Evolutionary conservation across 2,113 vertebrate genomes (phyloP), one percentile per base, ranked within the genome.

Genomic region (Sigmodon hispidus): DNA sequence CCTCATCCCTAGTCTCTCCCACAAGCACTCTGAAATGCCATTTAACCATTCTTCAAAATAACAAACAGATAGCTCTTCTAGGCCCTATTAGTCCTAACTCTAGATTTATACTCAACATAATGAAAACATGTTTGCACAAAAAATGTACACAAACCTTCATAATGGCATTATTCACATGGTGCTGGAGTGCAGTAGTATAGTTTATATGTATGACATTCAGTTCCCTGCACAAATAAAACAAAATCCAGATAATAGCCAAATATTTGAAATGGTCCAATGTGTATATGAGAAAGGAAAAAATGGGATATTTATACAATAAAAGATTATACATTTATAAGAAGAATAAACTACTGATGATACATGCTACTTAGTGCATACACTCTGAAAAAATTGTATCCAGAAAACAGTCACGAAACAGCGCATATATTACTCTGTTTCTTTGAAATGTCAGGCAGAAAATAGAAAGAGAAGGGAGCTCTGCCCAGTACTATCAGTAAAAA

Each of bases 361-460:
- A 67, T 79, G 31, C 69, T 92, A 72, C 61, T 85, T 65, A 83
- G 80, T 63, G 31, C 36, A 79, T 90, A 57, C 92, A 55, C 40
- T 50, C 63, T 84, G 57, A 83, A 89, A 34, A 90, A 55, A 90
- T 81, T 76, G 61, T 77, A 59, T 76, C 22, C 22, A 84, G 45
- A 91, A 91, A 90, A n/a, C 83, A 86, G 21, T 87, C 75, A 89
- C 15, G 48, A 87, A 95, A 61, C 22, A 55, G 77, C 34, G 73
- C 63, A 57, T 85, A 76, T 43, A 87, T 59, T 24, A 69, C 45
- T 95, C 83, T 43, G 80, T 63, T 83, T 96, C 57, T n/a, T 69
- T 75, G 85, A 93, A 92, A 79, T 55, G 4, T 92, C 21, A 96
- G 36, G 57, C 69, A 88, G 40, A 80, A 89, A 94, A 65, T 91